Evolutionary conservation across 2,888 invertebrate species (phyloP), one percentile per base, ranked within the genome.

Genomic region (Drosophila anomalata): DNA sequence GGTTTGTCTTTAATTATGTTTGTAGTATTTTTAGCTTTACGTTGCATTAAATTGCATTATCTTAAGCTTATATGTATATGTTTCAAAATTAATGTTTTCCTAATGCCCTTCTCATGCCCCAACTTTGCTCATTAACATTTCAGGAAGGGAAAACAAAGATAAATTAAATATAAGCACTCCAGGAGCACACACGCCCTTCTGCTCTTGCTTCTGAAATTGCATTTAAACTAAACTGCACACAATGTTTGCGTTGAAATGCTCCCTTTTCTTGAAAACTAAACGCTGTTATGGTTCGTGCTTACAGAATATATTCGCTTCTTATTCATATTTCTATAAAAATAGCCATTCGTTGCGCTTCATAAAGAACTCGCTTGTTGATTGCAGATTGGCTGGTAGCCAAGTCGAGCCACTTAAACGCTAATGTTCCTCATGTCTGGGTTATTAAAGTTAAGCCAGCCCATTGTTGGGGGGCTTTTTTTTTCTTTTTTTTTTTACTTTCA

Each of bases 401-500:
- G 51, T 24, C 39, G 31, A 20, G 51, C 24, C 53, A 65, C 53
- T 65, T 39, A 67, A 65, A 67, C 52, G 52, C 33, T 53, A 66
- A 65, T 62, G 48, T 62, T 50, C 48, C 47, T 33, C n/a, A 31
- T 57, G 71, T 52, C 33, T 48, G 71, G 68, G 68, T 53, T 74
- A 54, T 77, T 75, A 75, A 84, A 72, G 76, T 67, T 60, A 80
- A 87, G 61, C 77, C 78, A 52, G 50, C 58, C 50, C 50, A 57
- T 73, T 73, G 42, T 60, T 66, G 51, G 26, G 22, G 29, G 68
- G 60, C 58, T 52, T 73, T 52, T 48, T 72, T 47, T 3, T 8
- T 70, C 44, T 0, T 2, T 2, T 72, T 2, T 72, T 47, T 3
- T 8, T 9, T 74, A 73, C 63, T 66, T 74, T 52, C 51, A 39